Conservation (phyloP, 1,140 invertebrate genomes). For the Drosophila jambulina region DNA sequence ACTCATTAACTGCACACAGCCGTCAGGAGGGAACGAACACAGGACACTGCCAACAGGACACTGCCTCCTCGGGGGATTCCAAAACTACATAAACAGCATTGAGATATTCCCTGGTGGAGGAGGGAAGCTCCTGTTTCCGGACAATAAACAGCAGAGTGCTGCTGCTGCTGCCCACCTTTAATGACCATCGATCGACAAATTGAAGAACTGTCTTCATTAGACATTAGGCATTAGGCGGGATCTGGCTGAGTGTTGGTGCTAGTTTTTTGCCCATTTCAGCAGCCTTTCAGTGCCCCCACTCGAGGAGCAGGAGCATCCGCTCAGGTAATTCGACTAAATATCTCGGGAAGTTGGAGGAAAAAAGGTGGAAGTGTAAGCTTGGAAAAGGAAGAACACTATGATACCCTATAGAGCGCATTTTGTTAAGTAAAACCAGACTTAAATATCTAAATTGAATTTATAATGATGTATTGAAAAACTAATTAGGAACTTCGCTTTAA, state of each 20-base stretch:
- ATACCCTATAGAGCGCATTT: background rate
- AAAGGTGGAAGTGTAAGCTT: background rate
- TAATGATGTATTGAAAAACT: background rate
- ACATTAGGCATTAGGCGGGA: conserved; percentile 21
- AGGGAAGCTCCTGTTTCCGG: background rate
- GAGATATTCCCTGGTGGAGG: conserved; percentile 6
- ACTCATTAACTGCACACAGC: conserved; percentile 82
- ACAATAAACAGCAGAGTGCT: conserved; percentile 18
- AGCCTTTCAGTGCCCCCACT: conserved; percentile 6
- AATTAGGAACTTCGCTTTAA: background rate
- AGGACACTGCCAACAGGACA: conserved; percentile 18
- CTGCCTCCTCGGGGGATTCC: conserved; percentile 14
- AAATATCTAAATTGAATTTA: background rate
- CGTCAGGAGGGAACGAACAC: conserved; percentile 22
- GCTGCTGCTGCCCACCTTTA: conserved; percentile 31
- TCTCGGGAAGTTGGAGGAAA: conserved; percentile 1
- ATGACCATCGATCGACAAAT: conserved; percentile 73
- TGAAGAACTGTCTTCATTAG: conserved; percentile 80
- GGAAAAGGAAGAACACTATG: background rate
- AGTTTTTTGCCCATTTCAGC: conserved; percentile 20
- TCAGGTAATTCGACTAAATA: conserved; percentile 51
- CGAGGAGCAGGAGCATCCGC: conserved; percentile 21
- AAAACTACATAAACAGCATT: conserved; percentile 42
- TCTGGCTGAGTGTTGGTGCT: conserved; percentile 30
- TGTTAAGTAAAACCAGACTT: background rate